Conservation (phyloP, 92 coral and sea anemone species). For the Anthopleura xanthogrammica region DNA sequence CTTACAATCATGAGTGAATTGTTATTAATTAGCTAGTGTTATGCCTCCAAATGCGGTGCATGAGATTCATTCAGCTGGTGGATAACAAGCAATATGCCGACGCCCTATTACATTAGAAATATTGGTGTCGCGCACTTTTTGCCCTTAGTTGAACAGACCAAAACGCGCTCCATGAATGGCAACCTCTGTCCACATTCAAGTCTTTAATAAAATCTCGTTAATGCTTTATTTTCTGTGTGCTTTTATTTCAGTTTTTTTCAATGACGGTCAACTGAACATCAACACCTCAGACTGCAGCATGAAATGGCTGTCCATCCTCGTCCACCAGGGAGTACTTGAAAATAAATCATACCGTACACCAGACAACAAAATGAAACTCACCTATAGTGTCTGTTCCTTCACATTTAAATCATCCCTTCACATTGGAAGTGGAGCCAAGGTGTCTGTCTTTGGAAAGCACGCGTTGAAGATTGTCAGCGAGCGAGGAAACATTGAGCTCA, state of each 20-base stretch:
- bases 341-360: conserved; percentile 17
- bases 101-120: too few relatives aligned
- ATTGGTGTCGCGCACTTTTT: too few relatives aligned
- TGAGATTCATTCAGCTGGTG: too few relatives aligned
- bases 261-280: conserved; percentile 30
- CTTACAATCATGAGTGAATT: too few relatives aligned
- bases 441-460: conserved; percentile 40
- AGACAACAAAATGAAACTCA: not conserved
- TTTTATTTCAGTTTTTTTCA: conserved; percentile 43
- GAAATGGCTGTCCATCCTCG: conserved; percentile 33
- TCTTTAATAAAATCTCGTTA: too few relatives aligned
- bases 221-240: not conserved
- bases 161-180: not conserved
- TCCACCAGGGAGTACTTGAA: conserved; percentile 20
- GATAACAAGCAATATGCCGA: too few relatives aligned
- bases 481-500: conserved; percentile 57
- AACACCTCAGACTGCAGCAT: conserved; percentile 58
- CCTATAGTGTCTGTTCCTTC: conserved; percentile 56
- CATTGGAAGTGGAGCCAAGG: conserved; percentile 38
- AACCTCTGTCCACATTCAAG: not conserved
- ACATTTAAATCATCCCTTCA: conserved; percentile 43
- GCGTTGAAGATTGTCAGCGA: conserved; percentile 52
- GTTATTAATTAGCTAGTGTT: too few relatives aligned
- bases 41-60: too few relatives aligned
- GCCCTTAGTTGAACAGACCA: too few relatives aligned